Evolutionary conservation across 2,888 invertebrate species (phyloP).

Genomic region (Amorpha juglandis): DNA sequence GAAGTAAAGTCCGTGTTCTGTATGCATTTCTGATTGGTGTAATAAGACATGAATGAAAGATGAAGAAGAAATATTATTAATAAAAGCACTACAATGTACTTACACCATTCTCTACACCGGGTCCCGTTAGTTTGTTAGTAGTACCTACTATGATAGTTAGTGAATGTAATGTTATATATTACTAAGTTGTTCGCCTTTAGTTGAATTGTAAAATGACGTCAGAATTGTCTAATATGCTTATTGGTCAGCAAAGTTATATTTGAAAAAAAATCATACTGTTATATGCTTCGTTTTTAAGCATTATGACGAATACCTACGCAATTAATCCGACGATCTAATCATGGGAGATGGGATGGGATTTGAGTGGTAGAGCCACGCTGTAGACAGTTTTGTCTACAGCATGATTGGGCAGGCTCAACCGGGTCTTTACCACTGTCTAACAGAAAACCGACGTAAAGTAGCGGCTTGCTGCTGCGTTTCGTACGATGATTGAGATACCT

Average conservation of each 20-base stretch:
- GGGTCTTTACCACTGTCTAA: too few relatives aligned
- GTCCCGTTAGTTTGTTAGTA: conserved; percentile 34
- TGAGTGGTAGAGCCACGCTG: too few relatives aligned
- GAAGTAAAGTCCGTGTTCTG: background rate
- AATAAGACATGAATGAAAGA: background rate
- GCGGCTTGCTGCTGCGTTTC: too few relatives aligned
- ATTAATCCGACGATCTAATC: too few relatives aligned
- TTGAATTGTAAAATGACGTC: background rate
- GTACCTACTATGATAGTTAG: conserved; percentile 34
- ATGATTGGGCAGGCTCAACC: too few relatives aligned
- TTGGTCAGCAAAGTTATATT: background rate
- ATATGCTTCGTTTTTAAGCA: too few relatives aligned
- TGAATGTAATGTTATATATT: conserved; percentile 33
- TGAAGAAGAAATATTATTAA: background rate
- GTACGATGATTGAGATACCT: too few relatives aligned
- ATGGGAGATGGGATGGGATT: too few relatives aligned
- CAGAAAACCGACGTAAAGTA: too few relatives aligned
- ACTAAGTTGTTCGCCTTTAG: conserved; percentile 19
- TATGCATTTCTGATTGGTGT: background rate
- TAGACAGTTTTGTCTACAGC: too few relatives aligned
- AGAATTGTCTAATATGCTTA: background rate
- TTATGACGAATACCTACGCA: too few relatives aligned
- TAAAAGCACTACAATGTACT: conserved; percentile 1
- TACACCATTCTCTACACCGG: conserved; percentile 19
- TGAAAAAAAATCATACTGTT: background rate